Base-by-base conservation (phyloP, 2,113 vertebrate species). In the Asarcornis scutulata region DNA sequence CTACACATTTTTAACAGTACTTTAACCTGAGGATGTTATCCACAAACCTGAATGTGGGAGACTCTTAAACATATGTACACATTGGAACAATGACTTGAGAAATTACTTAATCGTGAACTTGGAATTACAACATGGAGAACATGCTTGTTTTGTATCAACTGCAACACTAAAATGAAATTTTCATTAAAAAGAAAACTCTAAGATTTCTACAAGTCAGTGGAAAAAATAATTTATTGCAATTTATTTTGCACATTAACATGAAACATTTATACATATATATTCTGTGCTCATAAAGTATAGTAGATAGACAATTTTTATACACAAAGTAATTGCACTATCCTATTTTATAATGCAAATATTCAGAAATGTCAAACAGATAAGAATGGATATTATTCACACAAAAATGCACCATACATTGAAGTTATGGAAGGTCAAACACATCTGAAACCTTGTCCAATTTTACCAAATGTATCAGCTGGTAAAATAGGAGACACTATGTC, bases 171-270 rank as follows among this genome's bases (percentile, higher is more conserved):
- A 64, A 91, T 46, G 56, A n/a, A 40, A 50, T 86, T 89, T 97
- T 95, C 69, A 82, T 21, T 10, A 1, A 91, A 89, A 90, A 94
- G 55, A 96, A 94, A 81, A 90, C 31, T 14, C 42, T 86, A 73
- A 83, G 16, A 44, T 36, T 34, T 92, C 92, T 52, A 7, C 32
- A 93, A 87, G 72, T 96, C 96, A 96, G 91, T 98, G 97, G 90
- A 97, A 98, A 98, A 98, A 98, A 98, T 98, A 98, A 98, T 98
- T 98, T 98, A 98, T 98, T 98, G 94, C 44, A 75, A 87, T 94
- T 96, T 96, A 62, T 96, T 97, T 94, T 97, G 97, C 97, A 98
- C 93, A 96, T 96, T 89, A 94, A 97, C 94, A 96, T 93, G 78
- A 92, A 96, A 98, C 97, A 96, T 97, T 97, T 98, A 97, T 95